phyloP scores from a whole-genome alignment of 2,888 invertebrate genomes.

The Lobophora halterata region DNA sequence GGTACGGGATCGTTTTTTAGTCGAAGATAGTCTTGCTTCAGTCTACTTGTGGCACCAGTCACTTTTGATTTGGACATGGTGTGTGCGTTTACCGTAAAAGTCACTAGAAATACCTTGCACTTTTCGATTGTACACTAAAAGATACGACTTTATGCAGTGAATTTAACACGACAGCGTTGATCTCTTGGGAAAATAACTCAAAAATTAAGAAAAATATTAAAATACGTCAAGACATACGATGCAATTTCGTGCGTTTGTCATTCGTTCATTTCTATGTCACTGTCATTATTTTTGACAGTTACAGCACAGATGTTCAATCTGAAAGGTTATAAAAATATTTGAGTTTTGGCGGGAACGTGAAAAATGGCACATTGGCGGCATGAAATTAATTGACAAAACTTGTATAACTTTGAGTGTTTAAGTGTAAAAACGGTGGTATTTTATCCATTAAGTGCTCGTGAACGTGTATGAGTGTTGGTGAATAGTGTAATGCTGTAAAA shows the following conservation, averaged over 20 bases:
- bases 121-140: conserved; percentile 5
- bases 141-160: conserved; percentile 1
- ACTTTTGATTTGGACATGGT: conserved; percentile 79
- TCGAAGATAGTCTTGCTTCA: conserved; percentile 97
- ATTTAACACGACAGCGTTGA: conserved; percentile 5
- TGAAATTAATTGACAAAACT: too few species aligned
- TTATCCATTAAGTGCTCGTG: too few species aligned
- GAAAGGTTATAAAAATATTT: too few species aligned
- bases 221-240: conserved; percentile 38
- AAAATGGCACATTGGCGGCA: too few species aligned
- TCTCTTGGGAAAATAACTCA: conserved; percentile 16
- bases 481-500: too few species aligned
- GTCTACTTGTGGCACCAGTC: conserved; percentile 87
- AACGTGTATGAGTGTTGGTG: too few species aligned
- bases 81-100: conserved; percentile 10
- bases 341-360: too few species aligned
- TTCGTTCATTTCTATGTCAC: too few species aligned
- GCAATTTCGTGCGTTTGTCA: conserved; percentile 9
- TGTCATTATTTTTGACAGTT: too few species aligned
- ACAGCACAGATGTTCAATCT: too few species aligned
- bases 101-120: conserved; percentile 2
- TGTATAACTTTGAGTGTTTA: too few species aligned
- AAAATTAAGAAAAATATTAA: conserved; percentile 27
- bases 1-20: conserved; percentile 98
- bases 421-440: too few species aligned